Evolutionary conservation across 2,797 vertebrate species (phyloP).

Genomic region (Eulemur mongoz): DNA sequence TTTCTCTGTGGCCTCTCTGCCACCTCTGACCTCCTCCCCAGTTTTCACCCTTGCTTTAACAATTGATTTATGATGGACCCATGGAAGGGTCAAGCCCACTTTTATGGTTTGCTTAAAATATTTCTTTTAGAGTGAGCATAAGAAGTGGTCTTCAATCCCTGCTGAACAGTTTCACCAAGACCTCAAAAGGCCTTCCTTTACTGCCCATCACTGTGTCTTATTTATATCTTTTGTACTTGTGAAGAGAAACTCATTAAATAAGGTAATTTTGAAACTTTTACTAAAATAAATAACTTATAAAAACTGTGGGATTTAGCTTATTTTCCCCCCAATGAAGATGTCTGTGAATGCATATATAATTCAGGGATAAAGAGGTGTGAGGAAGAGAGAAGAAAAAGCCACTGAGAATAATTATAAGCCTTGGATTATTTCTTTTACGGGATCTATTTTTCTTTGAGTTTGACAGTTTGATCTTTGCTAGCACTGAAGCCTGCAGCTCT

Average conservation of each 20-base stretch:
- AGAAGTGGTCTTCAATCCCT: constrained; percentile 87
- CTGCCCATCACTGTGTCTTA: constrained; percentile 66
- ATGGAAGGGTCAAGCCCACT: constrained; percentile 87
- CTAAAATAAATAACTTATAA: constrained; percentile 46
- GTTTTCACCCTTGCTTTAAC: constrained; percentile 89
- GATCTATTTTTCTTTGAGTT: constrained; percentile 80
- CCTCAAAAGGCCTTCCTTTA: constrained; percentile 83
- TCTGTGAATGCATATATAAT: constrained; percentile 63
- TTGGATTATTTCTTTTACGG: constrained; percentile 76
- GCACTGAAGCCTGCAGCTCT: not conserved
- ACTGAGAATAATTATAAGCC: constrained; percentile 77
- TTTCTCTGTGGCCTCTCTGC: constrained; percentile 86
- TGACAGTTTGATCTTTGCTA: constrained; percentile 75
- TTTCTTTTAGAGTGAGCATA: constrained; percentile 86
- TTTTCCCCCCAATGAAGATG: constrained; percentile 69
- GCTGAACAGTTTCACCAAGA: constrained; percentile 85
- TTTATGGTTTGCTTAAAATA: constrained; percentile 91
- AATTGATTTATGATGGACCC: constrained; percentile 89
- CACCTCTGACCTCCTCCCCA: constrained; percentile 89
- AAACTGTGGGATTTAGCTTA: not conserved
- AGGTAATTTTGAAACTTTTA: constrained; percentile 56
- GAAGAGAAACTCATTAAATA: constrained; percentile 69
- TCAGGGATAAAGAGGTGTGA: constrained; percentile 24
- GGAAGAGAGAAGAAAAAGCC: constrained; percentile 66
- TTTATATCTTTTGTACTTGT: constrained; percentile 68